phyloP scores from a whole-genome alignment of 2,113 vertebrate species.

The Mormyrus lacerda region DNA sequence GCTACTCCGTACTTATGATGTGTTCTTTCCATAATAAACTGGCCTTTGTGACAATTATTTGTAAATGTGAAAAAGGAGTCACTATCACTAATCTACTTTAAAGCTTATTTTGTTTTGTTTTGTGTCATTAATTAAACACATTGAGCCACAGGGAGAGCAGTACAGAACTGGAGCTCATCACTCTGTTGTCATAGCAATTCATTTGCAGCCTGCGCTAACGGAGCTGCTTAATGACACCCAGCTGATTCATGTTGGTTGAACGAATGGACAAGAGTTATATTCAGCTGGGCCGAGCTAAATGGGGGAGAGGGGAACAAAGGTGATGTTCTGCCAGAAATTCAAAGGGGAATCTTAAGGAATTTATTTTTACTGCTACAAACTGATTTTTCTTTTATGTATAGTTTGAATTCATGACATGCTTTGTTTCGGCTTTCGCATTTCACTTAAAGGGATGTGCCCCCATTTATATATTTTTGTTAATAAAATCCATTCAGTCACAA shows the following conservation, averaged over 20 bases:
- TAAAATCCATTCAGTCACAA: background rate
- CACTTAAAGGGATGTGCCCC: background rate
- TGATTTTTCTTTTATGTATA: background rate
- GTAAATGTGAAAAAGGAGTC: background rate
- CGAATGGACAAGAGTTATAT: background rate
- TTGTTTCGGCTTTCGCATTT: background rate
- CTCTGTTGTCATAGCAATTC: constrained; percentile 5
- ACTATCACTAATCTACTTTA: background rate
- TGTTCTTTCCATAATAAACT: background rate
- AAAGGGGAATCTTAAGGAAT: background rate
- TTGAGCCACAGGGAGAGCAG: background rate
- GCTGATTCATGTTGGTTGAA: background rate
- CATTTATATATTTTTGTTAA: background rate
- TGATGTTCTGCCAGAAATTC: background rate
- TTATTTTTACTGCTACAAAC: background rate
- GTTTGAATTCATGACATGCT: background rate
- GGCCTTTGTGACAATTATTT: background rate
- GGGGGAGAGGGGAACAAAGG: background rate
- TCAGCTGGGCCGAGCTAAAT: background rate
- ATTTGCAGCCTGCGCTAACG: background rate
- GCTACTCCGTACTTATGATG: background rate
- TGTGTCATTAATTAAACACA: background rate
- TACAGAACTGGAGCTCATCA: background rate
- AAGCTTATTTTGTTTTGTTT: background rate
- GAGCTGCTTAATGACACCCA: background rate